phyloP scores from a whole-genome alignment of 2,797 vertebrate species.

The Ctenosaura bakeri region DNA sequence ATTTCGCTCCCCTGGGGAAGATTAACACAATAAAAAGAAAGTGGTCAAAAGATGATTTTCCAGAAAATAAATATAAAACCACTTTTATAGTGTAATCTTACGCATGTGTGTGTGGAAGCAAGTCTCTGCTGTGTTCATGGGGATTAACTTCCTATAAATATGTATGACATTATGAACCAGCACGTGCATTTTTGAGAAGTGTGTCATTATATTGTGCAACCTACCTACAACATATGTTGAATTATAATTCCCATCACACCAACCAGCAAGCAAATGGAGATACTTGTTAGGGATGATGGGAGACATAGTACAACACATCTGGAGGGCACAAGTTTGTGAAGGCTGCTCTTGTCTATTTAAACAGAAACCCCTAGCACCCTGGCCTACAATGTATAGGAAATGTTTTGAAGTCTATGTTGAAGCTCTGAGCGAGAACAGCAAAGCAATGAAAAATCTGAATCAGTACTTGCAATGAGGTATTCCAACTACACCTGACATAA shows the following conservation, averaged over 20 bases:
- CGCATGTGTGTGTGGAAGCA: background rate
- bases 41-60: constrained; percentile 47
- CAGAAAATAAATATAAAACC: constrained; percentile 25
- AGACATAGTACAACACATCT: too few relatives aligned
- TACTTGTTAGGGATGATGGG: too few relatives aligned
- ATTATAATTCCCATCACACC: too few relatives aligned
- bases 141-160: background rate
- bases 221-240: too few relatives aligned
- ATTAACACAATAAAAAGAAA: constrained; percentile 27
- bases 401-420: background rate
- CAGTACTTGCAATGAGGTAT: background rate
- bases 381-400: background rate
- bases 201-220: too few relatives aligned
- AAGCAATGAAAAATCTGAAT: background rate
- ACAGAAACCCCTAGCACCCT: background rate
- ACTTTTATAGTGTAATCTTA: background rate
- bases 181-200: too few relatives aligned
- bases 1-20: constrained; percentile 90
- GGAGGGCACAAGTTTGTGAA: too few relatives aligned
- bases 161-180: background rate
- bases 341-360: background rate
- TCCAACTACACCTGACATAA: background rate
- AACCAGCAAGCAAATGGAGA: too few relatives aligned
- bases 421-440: background rate
- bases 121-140: background rate